phyloP scores from a whole-genome alignment of 1,140 invertebrate genomes.

The Drosophila baimaii region DNA sequence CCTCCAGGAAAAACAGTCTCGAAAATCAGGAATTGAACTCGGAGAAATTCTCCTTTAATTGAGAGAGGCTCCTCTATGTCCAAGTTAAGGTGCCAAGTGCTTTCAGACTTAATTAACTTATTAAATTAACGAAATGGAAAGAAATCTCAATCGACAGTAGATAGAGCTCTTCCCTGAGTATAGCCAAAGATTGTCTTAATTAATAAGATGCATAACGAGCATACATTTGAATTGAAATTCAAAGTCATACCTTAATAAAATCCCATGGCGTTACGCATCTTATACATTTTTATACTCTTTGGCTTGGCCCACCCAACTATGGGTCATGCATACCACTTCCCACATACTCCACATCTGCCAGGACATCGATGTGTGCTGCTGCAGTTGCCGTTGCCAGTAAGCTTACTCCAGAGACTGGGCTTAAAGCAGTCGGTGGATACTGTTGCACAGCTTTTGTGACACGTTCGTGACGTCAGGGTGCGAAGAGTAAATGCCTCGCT shows the following conservation, averaged over 20 bases:
- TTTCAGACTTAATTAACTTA: not conserved
- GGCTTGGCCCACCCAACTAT: too few species aligned
- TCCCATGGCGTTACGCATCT: not conserved
- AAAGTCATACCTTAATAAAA: too few species aligned
- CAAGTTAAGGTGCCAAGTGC: not conserved
- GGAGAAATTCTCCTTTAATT: not conserved
- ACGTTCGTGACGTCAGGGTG: slow-evolving; percentile 2
- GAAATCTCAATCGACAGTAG: too few species aligned
- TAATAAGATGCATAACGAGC: not conserved
- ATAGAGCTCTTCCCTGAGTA: too few species aligned
- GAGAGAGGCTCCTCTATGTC: too few species aligned
- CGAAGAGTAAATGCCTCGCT: not conserved
- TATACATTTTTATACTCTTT: not conserved
- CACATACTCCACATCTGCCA: not conserved
- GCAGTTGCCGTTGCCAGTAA: slow-evolving; percentile 38
- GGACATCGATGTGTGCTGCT: slow-evolving; percentile 28
- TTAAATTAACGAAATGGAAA: too few species aligned
- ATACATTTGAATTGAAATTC: too few species aligned
- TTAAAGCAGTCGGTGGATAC: slow-evolving; percentile 6
- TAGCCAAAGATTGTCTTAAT: not conserved
- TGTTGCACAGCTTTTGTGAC: slow-evolving; percentile 34
- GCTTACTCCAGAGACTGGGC: slow-evolving; percentile 43
- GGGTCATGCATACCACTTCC: slow-evolving; percentile 9
- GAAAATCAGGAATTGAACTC: not conserved
- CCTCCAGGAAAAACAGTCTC: slow-evolving; percentile 12